These are phyloP conservation scores for Cataglyphis altisquamis DNA, from an alignment of 2,888 invertebrate species.

Conservation along the genomic window DNA sequence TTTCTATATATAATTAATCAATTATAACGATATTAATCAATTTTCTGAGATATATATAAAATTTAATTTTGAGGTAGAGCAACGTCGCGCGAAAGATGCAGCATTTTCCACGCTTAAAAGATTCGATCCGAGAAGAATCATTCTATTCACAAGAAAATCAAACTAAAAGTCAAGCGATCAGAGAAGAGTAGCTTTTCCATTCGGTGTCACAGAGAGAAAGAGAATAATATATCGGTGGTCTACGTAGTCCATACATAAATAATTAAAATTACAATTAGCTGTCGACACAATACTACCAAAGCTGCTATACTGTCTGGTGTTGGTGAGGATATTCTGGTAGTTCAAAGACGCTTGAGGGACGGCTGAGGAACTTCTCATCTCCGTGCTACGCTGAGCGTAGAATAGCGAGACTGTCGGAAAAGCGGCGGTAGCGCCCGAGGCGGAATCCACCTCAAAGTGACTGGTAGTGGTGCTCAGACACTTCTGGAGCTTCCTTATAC, in stretches of 20 bases:
- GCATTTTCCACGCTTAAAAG: slow-evolving; percentile 53
- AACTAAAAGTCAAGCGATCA: slow-evolving; percentile 64
- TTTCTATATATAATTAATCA: not conserved
- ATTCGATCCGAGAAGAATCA: slow-evolving; percentile 58
- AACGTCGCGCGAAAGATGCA: slow-evolving; percentile 52
- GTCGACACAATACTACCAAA: slow-evolving; percentile 96
- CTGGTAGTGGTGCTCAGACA: slow-evolving; percentile 94
- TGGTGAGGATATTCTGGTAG: slow-evolving; percentile 85
- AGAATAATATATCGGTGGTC: slow-evolving; percentile 54
- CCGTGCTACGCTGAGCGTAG: slow-evolving; percentile 83
- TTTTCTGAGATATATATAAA: not conserved
- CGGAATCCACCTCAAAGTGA: slow-evolving; percentile 89
- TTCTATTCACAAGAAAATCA: slow-evolving; percentile 66
- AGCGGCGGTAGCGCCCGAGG: slow-evolving; percentile 63
- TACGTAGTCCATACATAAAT: slow-evolving; percentile 62
- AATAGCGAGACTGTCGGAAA: slow-evolving; percentile 82
- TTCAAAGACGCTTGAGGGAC: slow-evolving; percentile 85
- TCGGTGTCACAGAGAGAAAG: slow-evolving; percentile 69
- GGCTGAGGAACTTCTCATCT: slow-evolving; percentile 87
- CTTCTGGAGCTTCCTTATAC: slow-evolving; percentile 97
- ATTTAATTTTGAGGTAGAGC: not conserved
- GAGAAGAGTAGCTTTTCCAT: slow-evolving; percentile 67
- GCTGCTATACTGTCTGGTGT: slow-evolving; percentile 97
- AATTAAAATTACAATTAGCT: slow-evolving; percentile 82
- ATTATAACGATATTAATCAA: not conserved